Evolutionary conservation across 2,797 vertebrate species (phyloP), one percentile per base, ranked within the genome.

Genomic region (Kryptopterus vitreolus): DNA sequence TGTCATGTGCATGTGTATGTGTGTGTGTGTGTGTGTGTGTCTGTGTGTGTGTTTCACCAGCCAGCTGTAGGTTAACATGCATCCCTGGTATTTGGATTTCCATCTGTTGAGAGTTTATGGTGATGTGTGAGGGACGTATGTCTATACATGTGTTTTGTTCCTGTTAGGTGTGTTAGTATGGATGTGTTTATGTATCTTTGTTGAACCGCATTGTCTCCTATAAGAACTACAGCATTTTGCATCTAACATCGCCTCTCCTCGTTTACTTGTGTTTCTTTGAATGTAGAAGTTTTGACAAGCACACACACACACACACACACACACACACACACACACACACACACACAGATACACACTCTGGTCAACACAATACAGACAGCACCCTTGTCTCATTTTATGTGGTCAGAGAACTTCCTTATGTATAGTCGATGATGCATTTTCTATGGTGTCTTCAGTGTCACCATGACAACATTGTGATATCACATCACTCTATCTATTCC

Each of bases 81-180:
- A 82, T 92, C 87, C 86, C 87, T 93, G 90, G 86, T 92, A 86
- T 93, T 93, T 93, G 86, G 77, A 89, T 90, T 93, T 93, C 90
- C 89, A 87, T 88, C 87, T 88, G 82, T 86, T 86, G 86, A 89
- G 86, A 88, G 53, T 89, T 88, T 87, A 78, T 75, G 80, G 61
- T 83, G 65, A 81, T 88, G 84, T 81, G 86, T 76, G 61, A 75
- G 26, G 58, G 74, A 83, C 66, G 38, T 31, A 22, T 43, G 11
- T n/a, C 22, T 65, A 33, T 10, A 43, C 20, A 38, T 43, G 62
- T 65, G 15, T 52, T n/a, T 69, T 62, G 16, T 62, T 33, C 16
- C 24, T 75, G 35, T 65, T n/a, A 22, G 4, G 33, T 38, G 2
- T 65, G 59, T 68, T 16, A n/a, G n/a, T n/a, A n/a, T 72, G 33